Percentiles rank a stretch among this genome's conserved stretches.
Evolutionary conservation across 2,113 vertebrate species (phyloP).

Genomic region (Meles meles): DNA sequence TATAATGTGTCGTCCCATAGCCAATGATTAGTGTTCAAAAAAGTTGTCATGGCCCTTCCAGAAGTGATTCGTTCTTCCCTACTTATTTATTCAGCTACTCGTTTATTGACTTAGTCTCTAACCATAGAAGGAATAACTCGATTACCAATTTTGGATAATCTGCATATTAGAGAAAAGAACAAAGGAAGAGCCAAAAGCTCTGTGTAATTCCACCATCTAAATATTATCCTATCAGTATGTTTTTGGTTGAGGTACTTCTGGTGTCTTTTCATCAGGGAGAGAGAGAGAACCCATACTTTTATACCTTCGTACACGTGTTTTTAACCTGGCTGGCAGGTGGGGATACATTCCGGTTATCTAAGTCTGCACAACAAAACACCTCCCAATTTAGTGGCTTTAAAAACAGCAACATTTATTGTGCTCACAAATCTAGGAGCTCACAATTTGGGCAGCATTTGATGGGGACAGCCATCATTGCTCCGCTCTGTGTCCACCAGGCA

Average conservation of each 20-base stretch:
- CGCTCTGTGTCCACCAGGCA: accelerated
- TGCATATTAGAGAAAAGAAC: neutral
- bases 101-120: neutral
- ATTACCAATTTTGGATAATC: neutral
- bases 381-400: neutral
- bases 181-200: neutral
- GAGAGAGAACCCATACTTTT: neutral
- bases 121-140: neutral
- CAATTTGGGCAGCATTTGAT: neutral
- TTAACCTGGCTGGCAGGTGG: neutral
- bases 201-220: neutral
- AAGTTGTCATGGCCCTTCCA: neutral
- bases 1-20: neutral
- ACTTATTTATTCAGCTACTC: neutral
- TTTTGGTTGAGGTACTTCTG: neutral
- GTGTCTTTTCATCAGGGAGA: neutral
- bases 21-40: neutral
- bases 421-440: neutral
- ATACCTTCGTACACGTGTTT: neutral
- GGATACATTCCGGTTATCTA: neutral
- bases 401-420: neutral
- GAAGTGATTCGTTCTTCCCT: neutral
- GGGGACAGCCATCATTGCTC: neutral
- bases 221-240: neutral
- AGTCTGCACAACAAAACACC: neutral